Conservation (phyloP, 2,113 vertebrate species). For the Saccopteryx bilineata region DNA sequence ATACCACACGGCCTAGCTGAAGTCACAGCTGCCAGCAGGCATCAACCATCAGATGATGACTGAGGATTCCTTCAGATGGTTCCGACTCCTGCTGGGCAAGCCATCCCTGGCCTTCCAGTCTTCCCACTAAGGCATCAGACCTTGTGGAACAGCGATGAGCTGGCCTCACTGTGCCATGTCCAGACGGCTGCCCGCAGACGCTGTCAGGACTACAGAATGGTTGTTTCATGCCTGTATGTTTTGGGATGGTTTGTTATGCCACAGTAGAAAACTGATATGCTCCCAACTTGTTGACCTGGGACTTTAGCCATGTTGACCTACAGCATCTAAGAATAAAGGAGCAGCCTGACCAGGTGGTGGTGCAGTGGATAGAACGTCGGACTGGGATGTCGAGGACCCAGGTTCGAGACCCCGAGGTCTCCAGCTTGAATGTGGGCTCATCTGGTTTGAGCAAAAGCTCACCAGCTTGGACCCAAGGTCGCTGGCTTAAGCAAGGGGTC, state of each 20-base stretch:
- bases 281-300: not conserved
- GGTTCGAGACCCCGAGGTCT: too few species aligned
- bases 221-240: not conserved
- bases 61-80: too few species aligned
- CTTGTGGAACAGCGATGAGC: not conserved
- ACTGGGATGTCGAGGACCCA: too few species aligned
- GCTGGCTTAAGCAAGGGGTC: too few species aligned
- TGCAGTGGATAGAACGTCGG: too few species aligned
- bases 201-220: not conserved
- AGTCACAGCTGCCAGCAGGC: not conserved
- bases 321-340: not conserved
- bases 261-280: not conserved
- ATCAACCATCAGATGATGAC: not conserved
- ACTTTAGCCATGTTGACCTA: not conserved
- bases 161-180: not conserved
- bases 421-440: too few species aligned
- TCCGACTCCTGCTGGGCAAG: not conserved
- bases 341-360: too few species aligned
- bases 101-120: not conserved
- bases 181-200: not conserved
- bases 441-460: too few species aligned
- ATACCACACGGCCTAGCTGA: not conserved
- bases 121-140: not conserved
- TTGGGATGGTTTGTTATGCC: not conserved
- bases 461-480: too few species aligned